Base-by-base conservation (phyloP, 2,888 invertebrate species). In the Aspidiotus rigidus region DNA sequence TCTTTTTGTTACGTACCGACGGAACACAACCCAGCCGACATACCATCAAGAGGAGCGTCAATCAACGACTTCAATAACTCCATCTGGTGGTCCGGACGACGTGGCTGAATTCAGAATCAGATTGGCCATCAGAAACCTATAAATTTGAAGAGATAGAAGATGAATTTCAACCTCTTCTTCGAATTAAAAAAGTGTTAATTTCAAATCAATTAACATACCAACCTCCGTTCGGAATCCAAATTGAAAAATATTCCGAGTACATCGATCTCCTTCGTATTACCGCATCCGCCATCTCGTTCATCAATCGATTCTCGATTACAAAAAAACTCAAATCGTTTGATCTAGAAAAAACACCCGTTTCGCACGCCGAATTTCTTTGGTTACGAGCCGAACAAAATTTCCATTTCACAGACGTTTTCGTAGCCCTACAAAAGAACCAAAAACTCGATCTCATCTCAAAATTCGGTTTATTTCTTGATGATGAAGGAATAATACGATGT, bases 21-120 rank as follows among this genome's bases (percentile, higher is more conserved):
- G 40, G 7, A 61, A n/a, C 13, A 40, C 7, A 61, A 61, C n/a
- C 61, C 41, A 9, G 61, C 61, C 5, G 61, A 61, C n/a, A 13
- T 41, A n/a, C 17, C 41, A 7, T 15, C n/a, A 7, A 28, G 61
- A 28, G 61, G 61, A 49, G 6, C 3, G 1, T 13, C n/a, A n/a
- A 3, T 6, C 49, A 6, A 2, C 3, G n/a, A n/a, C n/a, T 6
- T 13, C 6, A 2, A 11, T n/a, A 49, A n/a, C 6, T 49, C 49
- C 2, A 49, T 49, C n/a, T 49, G 49, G 49, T 49, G 49, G 49
- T n/a, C 11, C 6, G 49, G 6, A 1, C 49, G 6, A n/a, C 3
- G 2, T 49, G 49, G 49, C 6, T 49, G n/a, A 2, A 2, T 1
- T 3, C 49, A 1, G 6, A 49, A 3, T n/a, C n/a, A n/a, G 49